A percentile compares a stretch with the other conserved stretches of the same genome.
Conservation (phyloP, 1,140 invertebrate species). For the Aphaenogaster rudis region DNA sequence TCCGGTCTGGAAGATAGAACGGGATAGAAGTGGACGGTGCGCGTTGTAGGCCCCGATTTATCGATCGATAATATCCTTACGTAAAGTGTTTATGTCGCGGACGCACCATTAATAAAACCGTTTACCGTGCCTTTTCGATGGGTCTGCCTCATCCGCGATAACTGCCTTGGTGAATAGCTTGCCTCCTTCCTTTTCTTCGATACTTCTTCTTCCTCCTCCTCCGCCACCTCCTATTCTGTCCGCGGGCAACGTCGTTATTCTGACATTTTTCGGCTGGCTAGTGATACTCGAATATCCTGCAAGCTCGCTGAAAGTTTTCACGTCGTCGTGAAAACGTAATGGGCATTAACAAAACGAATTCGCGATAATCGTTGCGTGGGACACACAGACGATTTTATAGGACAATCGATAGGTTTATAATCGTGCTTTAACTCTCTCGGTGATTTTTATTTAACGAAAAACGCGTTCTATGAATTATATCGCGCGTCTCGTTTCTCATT, state of each 20-base stretch:
- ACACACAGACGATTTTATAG: neutral
- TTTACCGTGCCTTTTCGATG: slow-evolving; percentile 75
- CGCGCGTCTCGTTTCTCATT: neutral
- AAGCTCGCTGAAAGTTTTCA: slow-evolving; percentile 1
- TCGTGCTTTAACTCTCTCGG: neutral
- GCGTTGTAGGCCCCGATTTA: slow-evolving; percentile 81
- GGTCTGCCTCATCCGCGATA: slow-evolving; percentile 70
- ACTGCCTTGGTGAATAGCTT: slow-evolving; percentile 48
- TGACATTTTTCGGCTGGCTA: slow-evolving; percentile 30
- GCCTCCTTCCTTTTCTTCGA: slow-evolving; percentile 8
- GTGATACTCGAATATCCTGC: slow-evolving; percentile 37
- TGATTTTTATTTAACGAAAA: neutral
- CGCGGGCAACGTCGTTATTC: slow-evolving; percentile 36
- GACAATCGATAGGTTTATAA: neutral
- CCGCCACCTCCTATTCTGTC: neutral
- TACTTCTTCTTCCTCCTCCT: neutral
- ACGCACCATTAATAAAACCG: slow-evolving; percentile 80
- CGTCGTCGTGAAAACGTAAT: neutral
- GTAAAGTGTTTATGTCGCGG: slow-evolving; percentile 83
- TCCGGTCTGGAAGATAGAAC: slow-evolving; percentile 66
- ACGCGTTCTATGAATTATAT: slow-evolving; percentile 2
- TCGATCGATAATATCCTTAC: slow-evolving; percentile 83
- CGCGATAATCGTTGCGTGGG: neutral
- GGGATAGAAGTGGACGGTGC: slow-evolving; percentile 69
- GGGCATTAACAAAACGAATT: neutral